Conservation (phyloP, 1,140 invertebrate species). For the Copidosoma floridanum region DNA sequence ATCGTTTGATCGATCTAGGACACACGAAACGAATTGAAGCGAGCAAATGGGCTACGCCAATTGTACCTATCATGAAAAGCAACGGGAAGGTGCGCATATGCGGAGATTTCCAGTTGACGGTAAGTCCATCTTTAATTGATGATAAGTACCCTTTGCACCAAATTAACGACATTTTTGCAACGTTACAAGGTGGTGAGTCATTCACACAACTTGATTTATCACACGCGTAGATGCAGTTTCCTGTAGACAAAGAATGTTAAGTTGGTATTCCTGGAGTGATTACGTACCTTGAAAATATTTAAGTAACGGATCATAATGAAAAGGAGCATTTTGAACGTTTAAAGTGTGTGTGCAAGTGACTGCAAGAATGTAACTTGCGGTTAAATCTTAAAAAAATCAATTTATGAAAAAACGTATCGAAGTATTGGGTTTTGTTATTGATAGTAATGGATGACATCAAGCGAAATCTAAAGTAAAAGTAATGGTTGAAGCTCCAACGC, state of each 20-base stretch:
- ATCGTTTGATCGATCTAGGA: background rate
- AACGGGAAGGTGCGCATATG: too few relatives aligned
- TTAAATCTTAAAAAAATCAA: constrained; percentile 26
- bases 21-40: background rate
- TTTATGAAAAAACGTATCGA: constrained; percentile 21
- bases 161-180: constrained; percentile 1
- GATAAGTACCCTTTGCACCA: background rate
- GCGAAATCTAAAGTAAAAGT: background rate
- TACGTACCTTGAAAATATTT: constrained; percentile 29
- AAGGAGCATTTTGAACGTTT: constrained; percentile 17
- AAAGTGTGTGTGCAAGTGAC: constrained; percentile 14
- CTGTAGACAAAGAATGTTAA: constrained; percentile 1
- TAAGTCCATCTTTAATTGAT: background rate
- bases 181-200: background rate
- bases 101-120: background rate
- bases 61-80: too few relatives aligned
- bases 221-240: constrained; percentile 24
- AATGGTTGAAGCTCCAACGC: constrained; percentile 21
- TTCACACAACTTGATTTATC: background rate
- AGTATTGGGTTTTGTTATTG: constrained; percentile 37
- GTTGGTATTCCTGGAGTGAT: constrained; percentile 19
- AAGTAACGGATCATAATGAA: constrained; percentile 14
- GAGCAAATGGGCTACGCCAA: too few relatives aligned
- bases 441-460: background rate
- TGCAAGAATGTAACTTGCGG: constrained; percentile 16